Base-by-base conservation (phyloP, 2,113 vertebrate species). In the Benthochromis sp. region DNA sequence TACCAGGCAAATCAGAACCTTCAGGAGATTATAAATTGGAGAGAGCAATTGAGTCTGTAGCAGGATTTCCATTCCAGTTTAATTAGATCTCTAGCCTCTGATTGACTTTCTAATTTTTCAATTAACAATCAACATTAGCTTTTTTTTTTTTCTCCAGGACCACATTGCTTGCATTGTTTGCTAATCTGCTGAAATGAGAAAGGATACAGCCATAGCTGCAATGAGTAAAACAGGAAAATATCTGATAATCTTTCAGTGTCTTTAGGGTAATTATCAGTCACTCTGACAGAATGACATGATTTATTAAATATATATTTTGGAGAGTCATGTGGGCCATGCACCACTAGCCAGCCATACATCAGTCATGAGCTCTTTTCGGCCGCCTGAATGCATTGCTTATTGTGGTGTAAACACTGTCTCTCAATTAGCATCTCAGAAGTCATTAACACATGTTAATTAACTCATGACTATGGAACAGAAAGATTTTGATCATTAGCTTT, bases 41-140 rank as follows among this genome's bases (percentile, higher is more conserved):
- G 94, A 95, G 94, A 96, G 94, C 92, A 95, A 95, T 95, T 94
- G 94, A 96, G 96, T 97, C 97, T 96, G 94, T 95, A 96, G 96
- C 95, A 92, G 97, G 90, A 94, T 91, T 97, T 97, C 97, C 97
- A 97, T 98, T 98, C 97, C 95, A 94, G 95, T 97, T 98, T 98
- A 98, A 99, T 99, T 98, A 98, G 97, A 98, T 98, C 93, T 93
- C 97, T 93, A 97, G 97, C 97, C 97, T 97, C 97, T 98, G 97
- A 98, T 96, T 96, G 98, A 97, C 97, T 98, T 98, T 97, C 97
- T 98, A 97, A 98, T 98, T 98, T 98, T 98, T 98, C 98, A 98
- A 98, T 99, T 98, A 98, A 97, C 97, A 98, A 98, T 98, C 97
- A 98, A 96, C 97, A 97, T 97, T 97, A 97, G 96, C 96, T 97